Evolutionary conservation across 2,888 invertebrate species (phyloP).

Genomic region (Eilema depressum): DNA sequence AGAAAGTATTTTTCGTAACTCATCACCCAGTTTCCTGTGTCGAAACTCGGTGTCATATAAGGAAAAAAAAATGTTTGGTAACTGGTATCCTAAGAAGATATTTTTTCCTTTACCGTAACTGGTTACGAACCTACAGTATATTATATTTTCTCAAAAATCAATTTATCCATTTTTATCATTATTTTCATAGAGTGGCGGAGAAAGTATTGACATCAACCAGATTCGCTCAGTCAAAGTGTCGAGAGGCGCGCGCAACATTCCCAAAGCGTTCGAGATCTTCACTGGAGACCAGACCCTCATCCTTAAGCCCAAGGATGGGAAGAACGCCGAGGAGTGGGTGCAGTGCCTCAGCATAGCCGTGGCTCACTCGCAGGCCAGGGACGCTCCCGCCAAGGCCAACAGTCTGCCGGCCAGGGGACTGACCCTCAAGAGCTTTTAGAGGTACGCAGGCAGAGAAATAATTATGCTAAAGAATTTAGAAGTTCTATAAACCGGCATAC

Average conservation of each 20-base stretch:
- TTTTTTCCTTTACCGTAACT: too few species aligned
- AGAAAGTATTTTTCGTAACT: too few species aligned
- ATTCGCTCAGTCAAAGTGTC: slow-evolving; percentile 98
- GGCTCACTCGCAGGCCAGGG: slow-evolving; percentile 92
- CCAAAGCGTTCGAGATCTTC: slow-evolving; percentile 98
- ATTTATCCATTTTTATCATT: neutral
- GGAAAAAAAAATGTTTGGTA: too few species aligned
- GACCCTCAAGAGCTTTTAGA: slow-evolving; percentile 80
- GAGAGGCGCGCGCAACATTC: slow-evolving; percentile 95
- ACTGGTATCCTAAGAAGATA: too few species aligned
- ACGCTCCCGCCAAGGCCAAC: slow-evolving; percentile 83
- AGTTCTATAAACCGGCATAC: neutral
- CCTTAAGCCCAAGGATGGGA: slow-evolving; percentile 97
- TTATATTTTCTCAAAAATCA: too few species aligned
- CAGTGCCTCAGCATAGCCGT: slow-evolving; percentile 97
- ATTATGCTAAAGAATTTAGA: neutral
- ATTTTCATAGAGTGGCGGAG: slow-evolving; percentile 91
- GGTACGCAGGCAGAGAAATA: slow-evolving; percentile 5
- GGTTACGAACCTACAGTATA: too few species aligned
- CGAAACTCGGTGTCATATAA: too few species aligned
- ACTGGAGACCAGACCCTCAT: slow-evolving; percentile 97
- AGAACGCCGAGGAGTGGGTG: slow-evolving; percentile 98
- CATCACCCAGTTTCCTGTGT: too few species aligned
- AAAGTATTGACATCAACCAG: slow-evolving; percentile 96
- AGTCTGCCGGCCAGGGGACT: slow-evolving; percentile 82